A percentile compares a stretch with the other conserved stretches of the same genome.
Evolutionary conservation across 2,113 vertebrate species (phyloP).

Genomic region (Antidorcas marsupialis): DNA sequence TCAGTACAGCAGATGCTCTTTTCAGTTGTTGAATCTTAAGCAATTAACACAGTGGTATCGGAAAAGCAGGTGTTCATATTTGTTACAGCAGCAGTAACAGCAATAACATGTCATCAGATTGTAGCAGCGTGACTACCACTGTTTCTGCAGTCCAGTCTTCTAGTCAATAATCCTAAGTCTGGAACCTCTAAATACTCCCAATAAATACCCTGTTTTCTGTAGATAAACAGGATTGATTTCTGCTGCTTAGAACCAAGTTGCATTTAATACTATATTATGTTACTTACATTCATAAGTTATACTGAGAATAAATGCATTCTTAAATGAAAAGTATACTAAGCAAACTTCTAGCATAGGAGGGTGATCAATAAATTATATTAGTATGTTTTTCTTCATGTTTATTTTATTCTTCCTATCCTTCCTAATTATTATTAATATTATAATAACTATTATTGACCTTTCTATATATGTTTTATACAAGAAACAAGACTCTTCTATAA

Average conservation of each 20-base stretch:
- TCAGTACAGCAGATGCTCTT: not conserved
- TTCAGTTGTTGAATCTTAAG: not conserved
- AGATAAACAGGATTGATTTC: not conserved
- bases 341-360: not conserved
- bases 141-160: not conserved
- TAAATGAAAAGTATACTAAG: not conserved
- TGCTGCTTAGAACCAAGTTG: not conserved
- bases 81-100: not conserved
- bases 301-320: not conserved
- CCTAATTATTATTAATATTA: not conserved
- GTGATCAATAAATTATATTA: not conserved
- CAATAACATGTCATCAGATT: not conserved
- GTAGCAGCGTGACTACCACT: rapidly evolving
- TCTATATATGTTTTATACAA: not conserved
- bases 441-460: not conserved
- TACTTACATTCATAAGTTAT: not conserved
- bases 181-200: not conserved
- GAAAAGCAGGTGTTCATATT: not conserved
- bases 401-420: not conserved
- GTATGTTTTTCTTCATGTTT: not conserved
- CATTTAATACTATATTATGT: not conserved
- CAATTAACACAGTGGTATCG: not conserved
- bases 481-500: not conserved
- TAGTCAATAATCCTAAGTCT: not conserved
- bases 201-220: not conserved